Conservation (phyloP, 2,888 invertebrate genomes). For the Synanthedon andrenaeformis region DNA sequence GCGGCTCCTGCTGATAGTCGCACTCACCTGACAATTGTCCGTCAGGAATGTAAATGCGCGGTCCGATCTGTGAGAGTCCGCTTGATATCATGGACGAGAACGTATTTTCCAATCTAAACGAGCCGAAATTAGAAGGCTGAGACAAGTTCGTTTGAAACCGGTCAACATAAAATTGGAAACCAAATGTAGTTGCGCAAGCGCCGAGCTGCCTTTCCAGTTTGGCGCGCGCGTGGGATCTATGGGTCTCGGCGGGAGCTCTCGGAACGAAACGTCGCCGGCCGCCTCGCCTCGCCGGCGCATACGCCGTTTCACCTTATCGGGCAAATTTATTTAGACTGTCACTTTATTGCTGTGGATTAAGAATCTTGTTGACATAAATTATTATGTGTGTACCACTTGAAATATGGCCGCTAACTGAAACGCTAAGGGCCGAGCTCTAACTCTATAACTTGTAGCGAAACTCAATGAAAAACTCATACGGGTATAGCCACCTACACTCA, state of each 20-base stretch:
- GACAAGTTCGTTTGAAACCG: conserved; percentile 64
- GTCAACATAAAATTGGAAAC: conserved; percentile 72
- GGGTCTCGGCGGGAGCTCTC: conserved; percentile 18
- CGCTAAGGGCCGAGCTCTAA: conserved; percentile 16
- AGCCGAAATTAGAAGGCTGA: conserved; percentile 68
- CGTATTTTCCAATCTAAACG: conserved; percentile 67
- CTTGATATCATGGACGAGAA: conserved; percentile 13
- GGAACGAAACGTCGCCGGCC: conserved; percentile 12
- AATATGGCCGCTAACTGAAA: conserved; percentile 29
- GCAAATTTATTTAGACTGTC: conserved; percentile 45
- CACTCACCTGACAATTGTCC: conserved; percentile 16
- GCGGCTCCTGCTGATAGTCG: neutral
- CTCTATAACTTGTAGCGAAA: conserved; percentile 10
- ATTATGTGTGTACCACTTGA: conserved; percentile 35
- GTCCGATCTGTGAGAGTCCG: neutral
- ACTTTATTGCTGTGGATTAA: conserved; percentile 52
- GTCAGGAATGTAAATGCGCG: conserved; percentile 19
- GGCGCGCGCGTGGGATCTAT: conserved; percentile 61
- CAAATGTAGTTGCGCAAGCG: conserved; percentile 68
- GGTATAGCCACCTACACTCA: neutral
- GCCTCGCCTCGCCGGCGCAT: conserved; percentile 16
- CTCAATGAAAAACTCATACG: neutral
- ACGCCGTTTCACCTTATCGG: conserved; percentile 24
- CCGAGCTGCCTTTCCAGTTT: conserved; percentile 56
- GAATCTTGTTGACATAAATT: conserved; percentile 57